phyloP scores from a whole-genome alignment of 2,888 invertebrate genomes.

The Brachyptera putata region DNA sequence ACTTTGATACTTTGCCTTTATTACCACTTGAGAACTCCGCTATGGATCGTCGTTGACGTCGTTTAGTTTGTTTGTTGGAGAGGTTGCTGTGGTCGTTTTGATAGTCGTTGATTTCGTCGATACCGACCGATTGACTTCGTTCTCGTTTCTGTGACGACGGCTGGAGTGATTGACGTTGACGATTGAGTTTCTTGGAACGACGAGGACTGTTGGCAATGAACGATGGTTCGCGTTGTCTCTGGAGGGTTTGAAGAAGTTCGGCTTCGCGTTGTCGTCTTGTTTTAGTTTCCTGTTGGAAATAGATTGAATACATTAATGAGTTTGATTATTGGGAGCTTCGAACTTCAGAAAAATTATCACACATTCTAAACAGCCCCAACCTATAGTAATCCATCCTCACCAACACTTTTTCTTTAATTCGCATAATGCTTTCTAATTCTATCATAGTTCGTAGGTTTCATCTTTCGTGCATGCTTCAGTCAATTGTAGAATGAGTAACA shows the following conservation, averaged over 20 bases:
- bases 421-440: too few relatives aligned
- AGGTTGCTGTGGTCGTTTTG: constrained; percentile 10
- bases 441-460: too few relatives aligned
- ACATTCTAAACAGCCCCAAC: too few relatives aligned
- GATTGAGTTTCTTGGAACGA: constrained; percentile 44
- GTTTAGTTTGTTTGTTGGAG: constrained; percentile 20
- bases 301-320: too few relatives aligned
- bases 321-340: too few relatives aligned
- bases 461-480: too few relatives aligned
- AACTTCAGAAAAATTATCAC: too few relatives aligned
- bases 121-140: constrained; percentile 64
- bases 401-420: too few relatives aligned
- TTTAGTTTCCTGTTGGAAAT: constrained; percentile 14
- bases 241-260: constrained; percentile 12
- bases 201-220: constrained; percentile 39
- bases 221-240: constrained; percentile 7
- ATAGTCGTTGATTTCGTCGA: constrained; percentile 48
- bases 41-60: constrained; percentile 25
- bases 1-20: constrained; percentile 69
- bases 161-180: constrained; percentile 51
- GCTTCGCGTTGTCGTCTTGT: constrained; percentile 27
- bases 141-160: constrained; percentile 54
- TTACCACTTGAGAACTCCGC: constrained; percentile 12
- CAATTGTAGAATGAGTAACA: too few relatives aligned
- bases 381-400: too few relatives aligned